A percentile compares a stretch with the other conserved stretches of the same genome.
phyloP scores from a whole-genome alignment of 2,888 invertebrate genomes.

The Caenorhabditis afra region DNA sequence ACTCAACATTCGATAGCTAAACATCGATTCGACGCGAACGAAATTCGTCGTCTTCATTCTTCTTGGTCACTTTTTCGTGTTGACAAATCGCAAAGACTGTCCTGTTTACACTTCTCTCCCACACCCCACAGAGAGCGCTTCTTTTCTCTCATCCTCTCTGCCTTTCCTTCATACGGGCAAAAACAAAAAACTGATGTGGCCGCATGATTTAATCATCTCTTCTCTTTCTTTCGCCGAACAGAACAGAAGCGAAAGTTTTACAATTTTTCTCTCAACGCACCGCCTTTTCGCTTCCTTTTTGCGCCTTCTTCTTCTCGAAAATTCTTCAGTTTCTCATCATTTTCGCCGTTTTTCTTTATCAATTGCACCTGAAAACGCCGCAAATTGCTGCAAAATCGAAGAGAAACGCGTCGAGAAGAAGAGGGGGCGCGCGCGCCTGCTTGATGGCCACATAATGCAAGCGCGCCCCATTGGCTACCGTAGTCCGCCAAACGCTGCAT shows the following conservation, averaged over 20 bases:
- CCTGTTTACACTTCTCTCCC: slow-evolving; percentile 18
- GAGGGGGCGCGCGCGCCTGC: background rate
- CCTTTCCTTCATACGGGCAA: slow-evolving; percentile 7
- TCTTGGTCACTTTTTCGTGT: slow-evolving; percentile 1
- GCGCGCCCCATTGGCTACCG: slow-evolving; percentile 44
- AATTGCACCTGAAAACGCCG: background rate
- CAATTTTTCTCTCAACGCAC: background rate
- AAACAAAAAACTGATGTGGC: slow-evolving; percentile 30
- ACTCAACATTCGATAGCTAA: too few relatives aligned
- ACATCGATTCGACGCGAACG: slow-evolving; percentile 8
- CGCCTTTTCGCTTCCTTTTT: slow-evolving; percentile 1
- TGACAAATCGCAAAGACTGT: slow-evolving; percentile 16
- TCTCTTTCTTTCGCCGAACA: slow-evolving; percentile 1
- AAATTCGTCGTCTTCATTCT: background rate
- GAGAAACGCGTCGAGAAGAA: background rate
- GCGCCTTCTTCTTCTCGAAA: background rate
- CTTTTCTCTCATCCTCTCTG: background rate
- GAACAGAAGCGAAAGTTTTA: background rate
- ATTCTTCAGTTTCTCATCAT: background rate
- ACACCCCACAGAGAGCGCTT: background rate
- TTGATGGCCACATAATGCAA: background rate
- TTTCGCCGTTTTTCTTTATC: background rate
- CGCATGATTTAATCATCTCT: slow-evolving; percentile 47
- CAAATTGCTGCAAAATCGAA: slow-evolving; percentile 2
- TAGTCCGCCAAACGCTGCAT: slow-evolving; percentile 18